Base-by-base conservation (phyloP, 2,888 invertebrate species). In the Mimumesa dahlbomi region DNA sequence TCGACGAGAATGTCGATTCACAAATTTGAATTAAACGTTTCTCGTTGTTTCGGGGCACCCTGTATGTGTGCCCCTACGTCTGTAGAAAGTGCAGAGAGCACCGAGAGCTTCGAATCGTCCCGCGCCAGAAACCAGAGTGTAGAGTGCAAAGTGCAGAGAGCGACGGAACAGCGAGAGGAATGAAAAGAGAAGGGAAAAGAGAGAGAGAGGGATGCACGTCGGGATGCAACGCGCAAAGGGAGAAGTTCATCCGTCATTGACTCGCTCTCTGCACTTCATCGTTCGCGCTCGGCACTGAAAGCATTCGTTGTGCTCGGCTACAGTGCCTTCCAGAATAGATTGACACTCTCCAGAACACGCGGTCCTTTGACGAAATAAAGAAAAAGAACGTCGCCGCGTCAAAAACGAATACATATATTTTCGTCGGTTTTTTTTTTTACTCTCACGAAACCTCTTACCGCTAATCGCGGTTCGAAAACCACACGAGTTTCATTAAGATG, bases 241-340 rank as follows among this genome's bases (percentile, higher is more conserved):
- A 68, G 63, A 69, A 63, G 63, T 64, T 62, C 61, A 45, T 66
- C 73, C 71, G 73, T 73, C 73, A 67, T 72, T 62, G 72, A 58
- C 62, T 67, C 50, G 18, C 49, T 61, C 68, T 48, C 62, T 38
- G 72, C 59, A 45, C 61, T 61, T 64, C 64, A 64, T 72, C 70
- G 59, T 53, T 57, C 40, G 54, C 50, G 25, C 34, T 36, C 29
- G 53, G 9, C 43, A 14, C 54, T 73, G 73, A 73, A 73, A 73
- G 73, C 73, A 40, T 46, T 52, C 73, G 52, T 73, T 73, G 73
- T 73, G 19, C 56, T 68, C 61, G 22, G 53, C 56, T 63, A 59
- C 68, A 67, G 73, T 63, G 50, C 58, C 59, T 67, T 73, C 53
- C 68, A 59, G 58, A 52, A 56, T 42, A 21, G 46, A 48, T 43